Base-by-base conservation (phyloP, 2,113 vertebrate genomes). In the Cyprinodon brontotheroides region DNA sequence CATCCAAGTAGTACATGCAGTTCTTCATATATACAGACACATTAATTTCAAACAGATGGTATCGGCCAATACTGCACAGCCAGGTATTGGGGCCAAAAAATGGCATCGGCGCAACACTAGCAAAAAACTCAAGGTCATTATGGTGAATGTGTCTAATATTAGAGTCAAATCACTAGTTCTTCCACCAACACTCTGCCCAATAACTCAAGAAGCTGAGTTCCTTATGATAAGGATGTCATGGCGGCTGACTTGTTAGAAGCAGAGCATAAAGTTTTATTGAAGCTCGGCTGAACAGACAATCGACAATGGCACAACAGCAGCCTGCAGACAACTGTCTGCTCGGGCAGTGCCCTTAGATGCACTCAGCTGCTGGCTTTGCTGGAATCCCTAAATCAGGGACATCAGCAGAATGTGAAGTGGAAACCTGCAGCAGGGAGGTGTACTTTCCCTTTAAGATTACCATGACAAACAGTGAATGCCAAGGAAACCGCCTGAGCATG, bases 401-500 rank as follows among this genome's bases (percentile, higher is more conserved):
- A 37, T 6, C 62, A 66, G 65, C 47, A 62, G 8, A 50, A 40
- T 68, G 78, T 86, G 69, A 65, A 78, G 78, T 80, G 74, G 68
- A 85, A 85, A 76, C 69, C 80, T 83, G 69, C 68, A 78, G 79
- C 75, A 70, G 72, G 68, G 76, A 40, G 0, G 29, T 11, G 47
- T 50, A 70, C 20, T 41, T 78, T 62, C 68, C 67, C 75, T 80
- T 61, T 71, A 74, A 85, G 86, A 84, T 84, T 89, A 87, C 81
- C 83, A 77, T 41, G 65, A 66, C 64, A 64, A 70, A 72, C 15
- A 17, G 48, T 37, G 71, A 60, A 43, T 40, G 74, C 86, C 83
- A 86, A 72, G 57, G 40, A 84, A 87, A 80, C 83, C 77, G 68
- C 78, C 66, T 68, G 77, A 75, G 89, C 84, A 91, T 88, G 80